Percentiles rank a stretch among this genome's conserved stretches.
Conservation (phyloP, 2,888 invertebrate genomes). For the Dryobotodes eremita region DNA sequence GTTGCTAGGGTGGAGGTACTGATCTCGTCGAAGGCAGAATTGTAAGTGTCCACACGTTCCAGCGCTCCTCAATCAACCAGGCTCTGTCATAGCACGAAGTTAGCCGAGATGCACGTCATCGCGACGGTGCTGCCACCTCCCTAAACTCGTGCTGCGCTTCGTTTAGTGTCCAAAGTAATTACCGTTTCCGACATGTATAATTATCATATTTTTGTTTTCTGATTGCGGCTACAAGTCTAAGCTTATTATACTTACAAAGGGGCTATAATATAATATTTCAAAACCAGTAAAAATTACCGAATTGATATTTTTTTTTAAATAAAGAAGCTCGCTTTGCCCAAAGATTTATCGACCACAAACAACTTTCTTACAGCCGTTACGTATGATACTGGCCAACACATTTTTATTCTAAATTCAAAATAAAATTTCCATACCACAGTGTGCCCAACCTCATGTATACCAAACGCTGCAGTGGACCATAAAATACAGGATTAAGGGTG, state of each 20-base stretch:
- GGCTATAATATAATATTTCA: not conserved
- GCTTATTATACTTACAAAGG: not conserved
- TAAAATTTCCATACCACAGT: slow-evolving; percentile 1
- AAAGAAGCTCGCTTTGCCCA: not conserved
- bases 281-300: not conserved
- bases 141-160: no score
- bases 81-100: no score
- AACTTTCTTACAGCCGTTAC: not conserved
- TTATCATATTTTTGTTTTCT: not conserved
- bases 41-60: no score
- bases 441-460: slow-evolving; percentile 5
- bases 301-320: not conserved
- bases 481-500: slow-evolving; percentile 76
- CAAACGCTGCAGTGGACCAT: slow-evolving; percentile 68
- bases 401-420: slow-evolving; percentile 14
- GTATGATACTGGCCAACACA: not conserved
- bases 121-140: no score
- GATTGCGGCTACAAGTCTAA: not conserved
- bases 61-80: no score
- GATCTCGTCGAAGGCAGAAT: no score
- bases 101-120: no score
- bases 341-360: not conserved
- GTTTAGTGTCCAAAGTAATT: no score
- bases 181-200: no score
- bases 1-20: no score